Conservation (phyloP, 2,888 invertebrate genomes). For the Thumatha senex region DNA sequence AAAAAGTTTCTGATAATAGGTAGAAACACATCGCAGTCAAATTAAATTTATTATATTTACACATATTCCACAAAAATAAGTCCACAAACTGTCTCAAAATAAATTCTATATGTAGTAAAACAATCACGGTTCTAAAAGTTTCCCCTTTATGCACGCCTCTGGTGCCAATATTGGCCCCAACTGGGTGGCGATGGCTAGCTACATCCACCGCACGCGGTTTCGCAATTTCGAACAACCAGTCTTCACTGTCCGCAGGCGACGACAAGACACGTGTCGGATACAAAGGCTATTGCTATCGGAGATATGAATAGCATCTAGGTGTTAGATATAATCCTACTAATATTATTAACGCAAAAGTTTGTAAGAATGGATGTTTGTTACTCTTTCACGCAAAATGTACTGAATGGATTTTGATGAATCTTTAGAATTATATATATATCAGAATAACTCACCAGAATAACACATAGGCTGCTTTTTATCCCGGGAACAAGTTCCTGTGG, state of each 20-base stretch:
- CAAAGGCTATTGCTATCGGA: slow-evolving; percentile 17
- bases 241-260: slow-evolving; percentile 74
- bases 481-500: too few relatives aligned
- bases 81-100: background rate
- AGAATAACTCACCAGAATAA: background rate
- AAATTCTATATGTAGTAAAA: slow-evolving; percentile 3
- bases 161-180: slow-evolving; percentile 62
- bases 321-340: background rate
- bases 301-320: background rate
- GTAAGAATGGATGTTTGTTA: too few relatives aligned
- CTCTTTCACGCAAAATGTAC: too few relatives aligned
- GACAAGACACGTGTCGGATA: slow-evolving; percentile 49
- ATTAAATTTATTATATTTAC: background rate
- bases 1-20: too few relatives aligned
- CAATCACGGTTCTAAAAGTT: slow-evolving; percentile 13
- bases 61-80: background rate
- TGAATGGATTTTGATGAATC: too few relatives aligned
- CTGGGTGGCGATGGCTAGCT: slow-evolving; percentile 47
- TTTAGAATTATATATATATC: too few relatives aligned
- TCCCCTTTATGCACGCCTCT: slow-evolving; percentile 16
- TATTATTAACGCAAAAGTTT: too few relatives aligned
- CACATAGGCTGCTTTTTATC: too few relatives aligned
- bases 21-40: background rate
- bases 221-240: slow-evolving; percentile 75
- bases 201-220: slow-evolving; percentile 69